These are phyloP conservation scores for Enteromius afrohamiltoni DNA, from an alignment of 2,797 vertebrate genomes.

Conservation along the genomic window DNA sequence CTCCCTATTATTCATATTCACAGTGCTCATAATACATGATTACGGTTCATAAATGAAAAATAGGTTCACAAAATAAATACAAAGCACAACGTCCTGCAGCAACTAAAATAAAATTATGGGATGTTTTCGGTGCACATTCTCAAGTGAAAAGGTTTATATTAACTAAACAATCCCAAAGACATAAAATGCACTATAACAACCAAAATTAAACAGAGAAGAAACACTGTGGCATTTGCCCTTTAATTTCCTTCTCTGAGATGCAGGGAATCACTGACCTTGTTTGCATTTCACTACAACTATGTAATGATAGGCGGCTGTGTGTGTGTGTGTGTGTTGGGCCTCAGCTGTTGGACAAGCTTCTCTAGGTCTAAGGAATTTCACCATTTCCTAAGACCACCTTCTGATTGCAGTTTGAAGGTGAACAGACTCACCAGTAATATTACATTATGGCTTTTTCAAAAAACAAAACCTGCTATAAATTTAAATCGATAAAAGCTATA, in stretches of 20 bases:
- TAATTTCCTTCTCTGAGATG: not conserved
- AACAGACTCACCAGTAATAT: not conserved
- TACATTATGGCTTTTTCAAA: not conserved
- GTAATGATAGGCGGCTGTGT: not conserved
- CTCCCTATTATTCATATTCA: conserved; percentile 29
- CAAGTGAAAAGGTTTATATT: conserved; percentile 11
- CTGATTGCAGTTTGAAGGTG: not conserved
- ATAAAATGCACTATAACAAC: not conserved
- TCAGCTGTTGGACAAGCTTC: conserved; percentile 14
- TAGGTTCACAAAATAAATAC: conserved; percentile 32
- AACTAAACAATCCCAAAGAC: not conserved
- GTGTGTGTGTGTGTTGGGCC: not conserved
- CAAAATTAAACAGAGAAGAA: conserved; percentile 10
- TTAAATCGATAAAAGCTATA: not conserved
- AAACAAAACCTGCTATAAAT: not conserved
- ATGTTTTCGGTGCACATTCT: conserved; percentile 13
- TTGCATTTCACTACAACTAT: conserved; percentile 25
- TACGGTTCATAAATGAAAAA: conserved; percentile 26
- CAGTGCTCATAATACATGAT: conserved; percentile 22
- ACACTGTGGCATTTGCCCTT: not conserved
- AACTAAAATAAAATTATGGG: not conserved
- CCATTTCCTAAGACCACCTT: conserved; percentile 7
- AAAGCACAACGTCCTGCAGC: not conserved
- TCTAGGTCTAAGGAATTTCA: conserved; percentile 10
- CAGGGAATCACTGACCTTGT: not conserved